Evolutionary conservation across 2,113 vertebrate species (phyloP), one percentile per base, ranked within the genome.

Genomic region (Paradoxurus hermaphroditus): DNA sequence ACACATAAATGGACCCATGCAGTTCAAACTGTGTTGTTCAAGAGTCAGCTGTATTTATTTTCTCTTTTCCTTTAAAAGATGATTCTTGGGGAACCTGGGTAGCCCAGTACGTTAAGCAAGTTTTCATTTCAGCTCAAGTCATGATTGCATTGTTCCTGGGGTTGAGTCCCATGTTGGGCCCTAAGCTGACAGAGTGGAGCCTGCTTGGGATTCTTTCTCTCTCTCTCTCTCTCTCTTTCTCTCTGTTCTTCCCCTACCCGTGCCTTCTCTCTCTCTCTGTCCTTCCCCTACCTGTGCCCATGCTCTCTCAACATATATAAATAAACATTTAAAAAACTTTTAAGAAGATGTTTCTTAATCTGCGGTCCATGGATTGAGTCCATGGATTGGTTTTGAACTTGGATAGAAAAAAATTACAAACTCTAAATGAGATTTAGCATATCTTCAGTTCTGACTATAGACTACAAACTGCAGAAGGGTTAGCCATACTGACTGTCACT

Each of bases 381-480:
- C 84, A 96, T n/a, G n/a, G n/a, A n/a, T 10, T 49, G 13, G 59
- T 92, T 59, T 86, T 78, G 65, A 91, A 89, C 49, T 86, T 94
- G 62, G 21, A 39, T 81, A 82, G 56, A 53, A 86, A 91, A 92
- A 63, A 46, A 41, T 70, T 53, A 27, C 7, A 29, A 65, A 11
- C 49, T 85, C 11, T 83, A 19, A 79, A 70, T 90, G 68, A 83
- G 16, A 79, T 56, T 73, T 82, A 67, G 21, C 51, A 7, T 83
- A 93, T 79, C 14, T 70, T 90, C 44, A 62, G 21, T 90, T 97
- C 90, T 62, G 25, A 63, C 56, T 59, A 0, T 91, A 94, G 21
- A 63, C 19, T 23, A 56, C 4, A 73, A 15, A 44, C 34, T 51
- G 31, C 34, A 67, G 29, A 63, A 73, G 18, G 59, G 15, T 93